Evolutionary conservation across 2,888 invertebrate species (phyloP).

Genomic region (Caenorhabditis wallacei): DNA sequence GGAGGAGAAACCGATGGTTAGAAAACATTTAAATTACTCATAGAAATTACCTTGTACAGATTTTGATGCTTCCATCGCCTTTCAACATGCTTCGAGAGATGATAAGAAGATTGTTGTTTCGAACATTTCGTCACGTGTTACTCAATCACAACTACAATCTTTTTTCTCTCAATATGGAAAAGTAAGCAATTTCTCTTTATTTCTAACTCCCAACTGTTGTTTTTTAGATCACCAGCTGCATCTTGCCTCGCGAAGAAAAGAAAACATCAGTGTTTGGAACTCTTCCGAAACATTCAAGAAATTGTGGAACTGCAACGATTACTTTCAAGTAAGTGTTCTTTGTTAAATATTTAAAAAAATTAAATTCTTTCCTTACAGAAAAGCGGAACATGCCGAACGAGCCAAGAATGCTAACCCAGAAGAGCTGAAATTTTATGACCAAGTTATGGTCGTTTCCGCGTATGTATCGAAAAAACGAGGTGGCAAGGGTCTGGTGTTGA

Average conservation of each 20-base stretch:
- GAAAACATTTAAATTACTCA: neutral
- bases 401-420: slow-evolving; percentile 77
- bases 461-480: slow-evolving; percentile 72
- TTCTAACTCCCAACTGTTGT: no score
- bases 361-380: slow-evolving; percentile 46
- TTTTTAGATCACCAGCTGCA: slow-evolving; percentile 74
- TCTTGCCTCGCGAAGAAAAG: slow-evolving; percentile 79
- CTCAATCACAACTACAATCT: slow-evolving; percentile 80
- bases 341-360: neutral
- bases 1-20: slow-evolving; percentile 77
- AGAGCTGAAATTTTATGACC: slow-evolving; percentile 82
- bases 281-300: slow-evolving; percentile 75
- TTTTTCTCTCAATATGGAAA: slow-evolving; percentile 83
- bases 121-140: slow-evolving; percentile 81
- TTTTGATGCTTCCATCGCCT: slow-evolving; percentile 75
- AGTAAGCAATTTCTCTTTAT: slow-evolving; percentile 66
- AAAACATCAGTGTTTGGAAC: slow-evolving; percentile 78
- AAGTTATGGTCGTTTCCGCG: slow-evolving; percentile 78
- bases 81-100: slow-evolving; percentile 70
- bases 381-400: slow-evolving; percentile 75
- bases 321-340: slow-evolving; percentile 77
- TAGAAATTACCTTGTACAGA: slow-evolving; percentile 60
- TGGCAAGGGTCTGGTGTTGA: slow-evolving; percentile 73
- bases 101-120: slow-evolving; percentile 78
- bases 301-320: slow-evolving; percentile 78